phyloP scores from a whole-genome alignment of 2,113 vertebrate species.

The Trichomycterus rosablanca region DNA sequence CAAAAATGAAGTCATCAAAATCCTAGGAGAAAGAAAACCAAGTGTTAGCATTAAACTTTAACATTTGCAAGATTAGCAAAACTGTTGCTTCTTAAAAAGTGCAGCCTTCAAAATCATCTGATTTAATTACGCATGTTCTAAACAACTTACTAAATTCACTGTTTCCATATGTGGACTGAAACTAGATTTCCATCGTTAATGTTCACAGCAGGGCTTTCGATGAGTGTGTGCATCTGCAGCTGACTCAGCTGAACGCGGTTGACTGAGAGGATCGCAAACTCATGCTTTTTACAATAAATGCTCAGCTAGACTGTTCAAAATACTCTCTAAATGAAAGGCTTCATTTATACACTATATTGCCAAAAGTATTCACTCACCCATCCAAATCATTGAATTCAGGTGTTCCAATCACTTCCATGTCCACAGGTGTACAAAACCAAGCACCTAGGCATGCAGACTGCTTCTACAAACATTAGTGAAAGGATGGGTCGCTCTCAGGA shows the following conservation, averaged over 20 bases:
- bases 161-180: slow-evolving; percentile 8
- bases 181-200: slow-evolving; percentile 4
- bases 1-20: slow-evolving; percentile 98
- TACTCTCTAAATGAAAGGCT: slow-evolving; percentile 16
- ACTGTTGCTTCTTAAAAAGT: neutral
- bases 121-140: slow-evolving; percentile 19
- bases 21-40: slow-evolving; percentile 61
- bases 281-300: slow-evolving; percentile 19
- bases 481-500: no score
- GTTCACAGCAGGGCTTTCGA: slow-evolving; percentile 8
- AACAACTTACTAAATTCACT: slow-evolving; percentile 17
- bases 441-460: no score
- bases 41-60: slow-evolving; percentile 11
- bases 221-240: neutral
- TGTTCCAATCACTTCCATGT: no score
- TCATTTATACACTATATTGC: slow-evolving; percentile 18
- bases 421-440: no score
- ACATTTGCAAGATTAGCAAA: slow-evolving; percentile 4
- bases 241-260: neutral
- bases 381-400: no score
- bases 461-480: no score
- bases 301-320: neutral
- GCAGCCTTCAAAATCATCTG: neutral
- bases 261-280: slow-evolving; percentile 13
- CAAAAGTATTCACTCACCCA: no score